Percentiles rank a stretch among this genome's conserved stretches.
Evolutionary conservation across 2,888 invertebrate genomes (phyloP).

Genomic region (Hemithea aestivaria): DNA sequence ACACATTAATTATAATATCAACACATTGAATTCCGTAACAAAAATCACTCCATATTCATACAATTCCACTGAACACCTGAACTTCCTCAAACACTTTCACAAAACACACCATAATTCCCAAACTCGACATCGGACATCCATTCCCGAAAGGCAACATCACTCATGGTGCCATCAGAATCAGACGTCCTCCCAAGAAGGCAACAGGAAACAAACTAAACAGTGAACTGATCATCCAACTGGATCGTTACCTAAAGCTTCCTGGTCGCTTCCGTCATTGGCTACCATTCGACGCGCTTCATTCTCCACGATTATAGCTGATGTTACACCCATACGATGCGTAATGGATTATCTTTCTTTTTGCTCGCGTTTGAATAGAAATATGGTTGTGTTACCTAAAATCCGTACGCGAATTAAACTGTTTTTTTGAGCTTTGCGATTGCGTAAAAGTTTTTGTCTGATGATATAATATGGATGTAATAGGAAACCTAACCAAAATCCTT

Average conservation of each 20-base stretch:
- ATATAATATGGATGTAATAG: no score
- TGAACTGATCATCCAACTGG: slow-evolving; percentile 45
- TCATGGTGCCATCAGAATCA: slow-evolving; percentile 22
- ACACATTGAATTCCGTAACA: no score
- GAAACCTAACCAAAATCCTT: no score
- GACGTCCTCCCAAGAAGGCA: slow-evolving; percentile 37
- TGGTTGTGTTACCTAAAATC: slow-evolving; percentile 3
- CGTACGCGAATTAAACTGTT: slow-evolving; percentile 4
- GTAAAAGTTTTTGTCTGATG: slow-evolving; percentile 1
- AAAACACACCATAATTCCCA: slow-evolving; percentile 9
- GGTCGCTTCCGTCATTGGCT: slow-evolving; percentile 43
- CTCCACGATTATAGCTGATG: slow-evolving; percentile 28
- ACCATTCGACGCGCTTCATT: slow-evolving; percentile 47
- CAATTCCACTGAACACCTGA: slow-evolving; percentile 2
- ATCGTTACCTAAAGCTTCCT: slow-evolving; percentile 60
- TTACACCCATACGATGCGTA: neutral
- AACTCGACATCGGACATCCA: slow-evolving; percentile 19
- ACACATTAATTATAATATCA: no score
- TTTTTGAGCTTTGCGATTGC: slow-evolving; percentile 3
- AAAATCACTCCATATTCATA: neutral
- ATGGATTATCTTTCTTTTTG: slow-evolving; percentile 10
- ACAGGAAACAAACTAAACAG: slow-evolving; percentile 47
- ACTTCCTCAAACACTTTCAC: slow-evolving; percentile 5
- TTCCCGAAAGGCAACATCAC: slow-evolving; percentile 23
- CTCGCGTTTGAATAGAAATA: slow-evolving; percentile 5